Conservation (phyloP, 2,113 vertebrate species). For the Vidua macroura region DNA sequence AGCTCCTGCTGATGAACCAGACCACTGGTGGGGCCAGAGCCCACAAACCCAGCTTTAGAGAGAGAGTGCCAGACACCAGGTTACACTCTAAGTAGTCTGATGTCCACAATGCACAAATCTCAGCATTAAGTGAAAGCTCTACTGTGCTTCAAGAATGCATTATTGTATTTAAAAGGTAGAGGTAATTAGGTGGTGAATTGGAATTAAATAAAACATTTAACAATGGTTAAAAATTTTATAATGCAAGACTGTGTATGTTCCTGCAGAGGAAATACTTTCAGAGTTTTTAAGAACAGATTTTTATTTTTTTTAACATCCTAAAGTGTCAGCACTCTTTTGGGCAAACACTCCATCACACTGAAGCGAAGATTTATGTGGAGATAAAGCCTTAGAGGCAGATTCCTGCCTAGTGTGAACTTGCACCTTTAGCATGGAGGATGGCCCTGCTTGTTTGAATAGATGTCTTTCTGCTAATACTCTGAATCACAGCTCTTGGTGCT, state of each 20-base stretch:
- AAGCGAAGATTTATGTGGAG: not conserved
- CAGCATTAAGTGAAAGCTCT: not conserved
- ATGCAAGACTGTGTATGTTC: not conserved
- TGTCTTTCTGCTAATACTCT: not conserved
- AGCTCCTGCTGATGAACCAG: not conserved
- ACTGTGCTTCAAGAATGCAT: not conserved
- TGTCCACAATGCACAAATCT: not conserved
- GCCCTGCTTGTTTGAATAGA: not conserved
- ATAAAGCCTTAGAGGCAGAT: not conserved
- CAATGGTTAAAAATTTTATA: not conserved
- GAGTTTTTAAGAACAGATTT: not conserved
- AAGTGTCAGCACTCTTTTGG: not conserved
- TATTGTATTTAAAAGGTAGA: not conserved
- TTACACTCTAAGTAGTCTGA: not conserved
- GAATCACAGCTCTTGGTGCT: not conserved
- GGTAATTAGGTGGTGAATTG: not conserved
- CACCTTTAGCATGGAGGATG: not conserved
- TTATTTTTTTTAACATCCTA: not conserved
- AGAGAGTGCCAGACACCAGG: not conserved
- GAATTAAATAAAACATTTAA: not conserved
- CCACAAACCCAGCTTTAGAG: not conserved
- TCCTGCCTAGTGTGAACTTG: not conserved
- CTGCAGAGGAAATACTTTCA: not conserved
- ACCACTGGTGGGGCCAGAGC: not conserved
- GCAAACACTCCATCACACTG: not conserved